These are phyloP conservation scores for Gerris buenoi DNA, from an alignment of 1,140 invertebrate genomes.

Conservation along the genomic window DNA sequence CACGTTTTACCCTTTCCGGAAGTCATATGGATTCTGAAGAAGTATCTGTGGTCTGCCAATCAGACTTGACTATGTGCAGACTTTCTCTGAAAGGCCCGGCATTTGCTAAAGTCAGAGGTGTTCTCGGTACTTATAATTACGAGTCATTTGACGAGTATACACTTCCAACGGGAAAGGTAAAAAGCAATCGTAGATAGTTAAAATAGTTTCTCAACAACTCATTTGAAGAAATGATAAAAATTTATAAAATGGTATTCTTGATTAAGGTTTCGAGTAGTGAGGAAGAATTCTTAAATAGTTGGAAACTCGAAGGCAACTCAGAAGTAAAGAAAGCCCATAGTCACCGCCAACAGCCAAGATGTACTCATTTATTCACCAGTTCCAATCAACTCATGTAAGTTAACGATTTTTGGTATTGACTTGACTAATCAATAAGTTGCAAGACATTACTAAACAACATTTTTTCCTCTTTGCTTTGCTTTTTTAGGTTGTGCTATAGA, in stretches of 20 bases:
- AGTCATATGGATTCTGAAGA: constrained; percentile 24
- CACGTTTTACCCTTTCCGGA: background rate
- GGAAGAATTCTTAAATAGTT: constrained; percentile 49
- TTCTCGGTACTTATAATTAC: constrained; percentile 76
- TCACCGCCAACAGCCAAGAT: constrained; percentile 9
- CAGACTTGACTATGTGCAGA: constrained; percentile 42
- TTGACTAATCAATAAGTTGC: no score
- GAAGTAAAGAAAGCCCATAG: constrained; percentile 34
- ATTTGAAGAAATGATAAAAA: background rate
- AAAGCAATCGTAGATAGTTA: background rate
- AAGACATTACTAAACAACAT: no score
- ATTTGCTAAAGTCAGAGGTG: constrained; percentile 62
- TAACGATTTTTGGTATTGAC: background rate
- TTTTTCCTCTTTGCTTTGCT: no score
- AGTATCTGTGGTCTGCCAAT: constrained; percentile 35
- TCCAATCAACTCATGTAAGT: background rate
- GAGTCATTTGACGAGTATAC: constrained; percentile 71
- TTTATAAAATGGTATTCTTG: background rate
- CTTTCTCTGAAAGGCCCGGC: constrained; percentile 60
- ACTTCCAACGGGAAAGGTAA: constrained; percentile 52
- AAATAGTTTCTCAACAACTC: background rate
- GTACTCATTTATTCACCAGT: constrained; percentile 8
- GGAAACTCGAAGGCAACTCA: constrained; percentile 42
- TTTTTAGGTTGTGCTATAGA: constrained; percentile 30
- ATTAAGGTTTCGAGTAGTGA: constrained; percentile 4